Conservation (phyloP, 1,140 invertebrate species). For the Papilio glaucus region DNA sequence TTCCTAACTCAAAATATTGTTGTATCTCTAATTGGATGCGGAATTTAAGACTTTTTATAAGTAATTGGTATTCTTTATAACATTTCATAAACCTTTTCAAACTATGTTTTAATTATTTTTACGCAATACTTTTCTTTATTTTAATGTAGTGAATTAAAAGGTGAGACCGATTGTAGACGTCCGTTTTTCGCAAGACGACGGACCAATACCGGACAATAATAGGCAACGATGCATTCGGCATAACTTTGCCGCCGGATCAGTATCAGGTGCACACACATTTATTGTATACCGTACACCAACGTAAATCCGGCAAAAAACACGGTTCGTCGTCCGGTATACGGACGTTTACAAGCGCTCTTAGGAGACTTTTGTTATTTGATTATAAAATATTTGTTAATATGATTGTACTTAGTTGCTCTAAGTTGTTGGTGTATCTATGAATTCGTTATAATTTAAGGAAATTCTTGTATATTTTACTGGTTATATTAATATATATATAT, state of each 20-base stretch:
- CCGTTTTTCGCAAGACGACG: too few relatives aligned
- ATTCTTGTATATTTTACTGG: slow-evolving; percentile 45
- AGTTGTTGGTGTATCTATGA: slow-evolving; percentile 56
- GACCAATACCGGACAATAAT: too few relatives aligned
- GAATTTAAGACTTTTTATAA: slow-evolving; percentile 26
- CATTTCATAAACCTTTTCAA: background rate
- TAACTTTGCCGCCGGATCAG: too few relatives aligned
- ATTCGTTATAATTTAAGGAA: slow-evolving; percentile 50
- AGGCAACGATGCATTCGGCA: too few relatives aligned
- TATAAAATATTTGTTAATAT: slow-evolving; percentile 49
- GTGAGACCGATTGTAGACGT: too few relatives aligned
- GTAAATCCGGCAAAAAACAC: too few relatives aligned
- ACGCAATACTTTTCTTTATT: background rate
- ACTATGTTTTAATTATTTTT: background rate
- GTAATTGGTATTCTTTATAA: background rate
- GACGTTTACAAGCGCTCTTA: too few relatives aligned
- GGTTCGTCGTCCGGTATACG: too few relatives aligned
- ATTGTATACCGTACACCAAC: too few relatives aligned
- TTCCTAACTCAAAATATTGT: slow-evolving; percentile 13
- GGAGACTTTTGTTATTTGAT: background rate
- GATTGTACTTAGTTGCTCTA: slow-evolving; percentile 66
- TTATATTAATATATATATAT: slow-evolving; percentile 41
- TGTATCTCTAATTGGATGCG: slow-evolving; percentile 13
- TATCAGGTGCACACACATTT: too few relatives aligned
- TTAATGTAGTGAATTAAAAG: background rate